A percentile compares a stretch with the other conserved stretches of the same genome.
Conservation (phyloP, 2,888 invertebrate species). For the Caenorhabditis angaria region DNA sequence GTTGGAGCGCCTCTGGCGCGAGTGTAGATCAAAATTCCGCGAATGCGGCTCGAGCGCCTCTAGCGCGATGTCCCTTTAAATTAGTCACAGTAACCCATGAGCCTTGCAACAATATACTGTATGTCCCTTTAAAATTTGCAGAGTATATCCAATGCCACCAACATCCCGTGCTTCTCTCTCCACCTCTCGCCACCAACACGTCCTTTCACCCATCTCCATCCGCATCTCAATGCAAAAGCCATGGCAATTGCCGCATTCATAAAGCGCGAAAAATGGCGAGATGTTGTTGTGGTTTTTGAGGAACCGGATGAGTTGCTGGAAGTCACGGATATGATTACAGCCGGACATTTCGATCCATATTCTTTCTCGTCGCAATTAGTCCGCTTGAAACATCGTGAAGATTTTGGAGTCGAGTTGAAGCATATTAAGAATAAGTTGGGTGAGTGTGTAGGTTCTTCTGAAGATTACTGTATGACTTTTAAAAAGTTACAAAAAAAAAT, state of each 20-base stretch:
- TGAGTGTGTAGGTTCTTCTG: constrained; percentile 3
- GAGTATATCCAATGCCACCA: constrained; percentile 29
- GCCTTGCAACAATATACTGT: not conserved
- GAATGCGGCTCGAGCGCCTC: too few relatives aligned
- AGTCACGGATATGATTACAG: constrained; percentile 42
- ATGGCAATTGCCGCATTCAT: constrained; percentile 41
- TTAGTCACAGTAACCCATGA: not conserved
- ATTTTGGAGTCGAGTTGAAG: constrained; percentile 41
- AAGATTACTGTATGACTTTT: too few relatives aligned
- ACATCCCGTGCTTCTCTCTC: constrained; percentile 29
- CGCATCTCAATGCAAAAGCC: constrained; percentile 35
- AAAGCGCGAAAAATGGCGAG: constrained; percentile 40
- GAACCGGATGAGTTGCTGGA: constrained; percentile 32
- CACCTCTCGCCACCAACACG: constrained; percentile 28
- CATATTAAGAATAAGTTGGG: constrained; percentile 43
- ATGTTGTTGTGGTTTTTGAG: constrained; percentile 44
- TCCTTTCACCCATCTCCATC: constrained; percentile 29
- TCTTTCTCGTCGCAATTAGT: constrained; percentile 36
- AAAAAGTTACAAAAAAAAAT: too few relatives aligned
- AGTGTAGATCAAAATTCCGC: not conserved
- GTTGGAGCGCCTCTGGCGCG: too few relatives aligned
- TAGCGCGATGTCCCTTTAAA: too few relatives aligned
- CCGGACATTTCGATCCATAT: constrained; percentile 39
- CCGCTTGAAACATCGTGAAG: constrained; percentile 32
- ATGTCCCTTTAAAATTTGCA: not conserved